Evolutionary conservation across 2,888 invertebrate species (phyloP), one percentile per base, ranked within the genome.

Genomic region (Yponomeuta sedellus): DNA sequence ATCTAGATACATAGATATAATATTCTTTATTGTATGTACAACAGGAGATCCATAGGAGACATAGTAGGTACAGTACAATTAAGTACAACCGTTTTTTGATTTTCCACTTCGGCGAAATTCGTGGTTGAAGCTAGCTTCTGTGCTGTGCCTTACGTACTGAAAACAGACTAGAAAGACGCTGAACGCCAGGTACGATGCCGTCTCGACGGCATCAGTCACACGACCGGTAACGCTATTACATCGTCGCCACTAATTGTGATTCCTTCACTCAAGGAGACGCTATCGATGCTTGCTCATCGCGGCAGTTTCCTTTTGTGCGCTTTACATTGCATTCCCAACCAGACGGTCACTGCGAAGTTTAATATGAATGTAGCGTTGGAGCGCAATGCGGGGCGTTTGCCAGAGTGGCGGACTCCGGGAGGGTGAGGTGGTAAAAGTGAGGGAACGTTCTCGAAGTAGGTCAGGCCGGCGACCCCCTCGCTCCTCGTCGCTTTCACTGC

Each of bases 161-260:
- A 25, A 34, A 34, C 34, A 3, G 5, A 34, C 3, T 34, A 34
- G 5, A 34, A 34, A 34, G 6, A 6, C 8, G 34, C 34, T 34
- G 34, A 34, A 34, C 1, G 34, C 4, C 8, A 8, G 3, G 34
- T 52, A 52, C 2, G 16, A 16, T 16, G 3, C 12, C 44, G 16
- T 16, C 16, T 12, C 10, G 62, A n/a, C 25, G 70, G 75, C 79
- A 80, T 81, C 80, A 79, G 83, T 85, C 83, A 81, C 78, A 71
- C 69, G 70, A 75, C 77, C 80, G 80, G 82, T 82, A 79, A 81
- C 81, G 80, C 77, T 78, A 76, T 83, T 82, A 83, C 80, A 75
- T 73, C 79, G 73, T 61, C 16, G 11, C 79, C 80, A 74, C 83
- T 88, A 87, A 88, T 87, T 85, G 87, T 83, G 81, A 84, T 84